Base-by-base conservation (phyloP, 2,888 invertebrate species). In the Aphidius colemani region DNA sequence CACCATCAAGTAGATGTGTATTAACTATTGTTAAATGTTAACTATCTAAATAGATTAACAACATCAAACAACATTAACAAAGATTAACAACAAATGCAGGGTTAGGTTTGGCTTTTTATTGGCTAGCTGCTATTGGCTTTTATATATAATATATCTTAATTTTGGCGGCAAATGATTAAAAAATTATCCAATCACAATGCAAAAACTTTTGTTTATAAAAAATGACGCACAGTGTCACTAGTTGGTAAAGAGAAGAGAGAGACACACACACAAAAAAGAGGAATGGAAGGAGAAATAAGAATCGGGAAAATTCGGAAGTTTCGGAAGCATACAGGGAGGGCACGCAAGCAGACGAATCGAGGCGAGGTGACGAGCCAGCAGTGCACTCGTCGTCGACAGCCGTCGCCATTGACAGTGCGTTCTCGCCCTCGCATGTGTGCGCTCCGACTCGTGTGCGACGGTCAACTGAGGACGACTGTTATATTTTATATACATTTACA, bases 351-450 rank as follows among this genome's bases (percentile, higher is more conserved):
- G 71, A 67, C 76, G 77, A 75, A 74, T 74, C 73, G 77, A 76
- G 74, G 70, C 71, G 67, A 30, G 30, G 30, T 30, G 30, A 5
- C 30, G 30, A 30, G 49, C 30, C 72, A 69, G 71, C 78, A 79
- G 78, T 83, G 84, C 83, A 78, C 84, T 83, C 75, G 85, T 85
- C 81, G 85, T 85, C 81, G 85, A 86, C 82, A 82, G 85, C 85
- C 81, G 85, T 85, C 81, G 85, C 86, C 82, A 82, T 82, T 82
- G 81, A 81, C 76, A 78, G 80, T 73, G 77, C 76, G 77, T 75
- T 78, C 75, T 80, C 79, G 79, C 77, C 76, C 76, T 78, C 77
- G 79, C 76, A 75, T 77, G 78, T 69, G 72, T 71, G 70, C 67
- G 70, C 57, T 57, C 45, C 57, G 46, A 67, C 68, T 69, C 66